Conservation (phyloP, 2,888 invertebrate genomes). For the Ditylenchus weischeri region DNA sequence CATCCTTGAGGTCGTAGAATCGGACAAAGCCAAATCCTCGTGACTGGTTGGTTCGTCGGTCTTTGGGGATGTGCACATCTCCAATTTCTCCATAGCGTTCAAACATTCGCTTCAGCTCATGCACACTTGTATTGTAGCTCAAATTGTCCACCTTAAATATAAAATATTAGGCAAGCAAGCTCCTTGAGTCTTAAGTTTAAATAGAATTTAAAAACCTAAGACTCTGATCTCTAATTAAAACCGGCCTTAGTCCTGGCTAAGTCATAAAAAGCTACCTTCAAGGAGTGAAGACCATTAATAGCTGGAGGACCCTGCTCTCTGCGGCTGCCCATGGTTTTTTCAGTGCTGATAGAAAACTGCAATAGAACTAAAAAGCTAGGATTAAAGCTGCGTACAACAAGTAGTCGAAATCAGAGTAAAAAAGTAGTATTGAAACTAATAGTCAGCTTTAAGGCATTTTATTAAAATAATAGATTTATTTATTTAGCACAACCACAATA, state of each 20-base stretch:
- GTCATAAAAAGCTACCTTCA: constrained; percentile 31
- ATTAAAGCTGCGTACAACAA: too few species aligned
- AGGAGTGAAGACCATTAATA: constrained; percentile 44
- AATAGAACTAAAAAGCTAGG: too few species aligned
- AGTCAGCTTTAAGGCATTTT: too few species aligned
- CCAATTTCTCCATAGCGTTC: constrained; percentile 95
- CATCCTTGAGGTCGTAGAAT: constrained; percentile 42
- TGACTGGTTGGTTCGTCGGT: constrained; percentile 89
- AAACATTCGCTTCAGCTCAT: constrained; percentile 74
- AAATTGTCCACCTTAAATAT: constrained; percentile 62
- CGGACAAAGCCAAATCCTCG: constrained; percentile 97
- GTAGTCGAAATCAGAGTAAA: too few species aligned
- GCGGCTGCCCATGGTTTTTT: constrained; percentile 1
- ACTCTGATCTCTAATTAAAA: background rate
- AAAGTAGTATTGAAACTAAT: too few species aligned
- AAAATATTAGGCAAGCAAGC: background rate
- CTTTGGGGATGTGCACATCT: constrained; percentile 95
- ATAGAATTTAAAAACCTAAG: background rate
- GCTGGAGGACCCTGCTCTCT: constrained; percentile 36
- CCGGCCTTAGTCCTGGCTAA: too few species aligned
- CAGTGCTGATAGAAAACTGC: too few species aligned
- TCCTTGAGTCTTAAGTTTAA: too few species aligned
- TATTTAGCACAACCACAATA: too few species aligned
- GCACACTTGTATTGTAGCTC: constrained; percentile 92
- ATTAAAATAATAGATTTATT: too few species aligned